A percentile compares a stretch with the other conserved stretches of the same genome.
Evolutionary conservation across 2,113 vertebrate species (phyloP).

Genomic region (Oryzias woworae): DNA sequence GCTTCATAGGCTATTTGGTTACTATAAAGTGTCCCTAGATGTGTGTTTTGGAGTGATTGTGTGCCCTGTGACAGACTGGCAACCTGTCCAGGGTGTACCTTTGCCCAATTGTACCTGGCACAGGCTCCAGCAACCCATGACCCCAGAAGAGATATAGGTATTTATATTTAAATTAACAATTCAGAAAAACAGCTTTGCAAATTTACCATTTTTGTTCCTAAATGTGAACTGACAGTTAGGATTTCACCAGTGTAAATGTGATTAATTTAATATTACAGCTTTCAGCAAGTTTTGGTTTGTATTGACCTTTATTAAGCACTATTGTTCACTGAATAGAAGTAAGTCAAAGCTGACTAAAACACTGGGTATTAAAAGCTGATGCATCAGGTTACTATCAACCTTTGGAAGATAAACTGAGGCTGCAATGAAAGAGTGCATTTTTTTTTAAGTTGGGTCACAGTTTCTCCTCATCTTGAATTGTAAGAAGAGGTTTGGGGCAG

Average conservation of each 20-base stretch:
- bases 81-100: too few species aligned
- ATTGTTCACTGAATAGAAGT: constrained; percentile 43
- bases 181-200: too few species aligned
- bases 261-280: not conserved
- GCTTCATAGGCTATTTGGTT: too few species aligned
- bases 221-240: not conserved
- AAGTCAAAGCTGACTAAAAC: constrained; percentile 51
- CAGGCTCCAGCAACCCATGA: too few species aligned
- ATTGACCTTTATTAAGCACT: constrained; percentile 42
- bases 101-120: too few species aligned
- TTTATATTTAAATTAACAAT: too few species aligned
- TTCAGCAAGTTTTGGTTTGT: constrained; percentile 13
- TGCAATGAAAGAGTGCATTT: constrained; percentile 63
- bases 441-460: constrained; percentile 49
- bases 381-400: constrained; percentile 45
- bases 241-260: not conserved
- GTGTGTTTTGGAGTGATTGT: too few species aligned
- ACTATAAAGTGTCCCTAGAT: too few species aligned
- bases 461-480: constrained; percentile 69
- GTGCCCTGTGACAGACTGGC: too few species aligned
- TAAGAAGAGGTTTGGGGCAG: constrained; percentile 37
- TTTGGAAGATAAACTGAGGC: constrained; percentile 61
- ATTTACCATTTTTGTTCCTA: too few species aligned
- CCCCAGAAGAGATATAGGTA: too few species aligned
- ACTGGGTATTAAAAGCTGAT: constrained; percentile 43